Conservation (phyloP, 2,797 vertebrate genomes). For the Ambastaia sidthimunki region DNA sequence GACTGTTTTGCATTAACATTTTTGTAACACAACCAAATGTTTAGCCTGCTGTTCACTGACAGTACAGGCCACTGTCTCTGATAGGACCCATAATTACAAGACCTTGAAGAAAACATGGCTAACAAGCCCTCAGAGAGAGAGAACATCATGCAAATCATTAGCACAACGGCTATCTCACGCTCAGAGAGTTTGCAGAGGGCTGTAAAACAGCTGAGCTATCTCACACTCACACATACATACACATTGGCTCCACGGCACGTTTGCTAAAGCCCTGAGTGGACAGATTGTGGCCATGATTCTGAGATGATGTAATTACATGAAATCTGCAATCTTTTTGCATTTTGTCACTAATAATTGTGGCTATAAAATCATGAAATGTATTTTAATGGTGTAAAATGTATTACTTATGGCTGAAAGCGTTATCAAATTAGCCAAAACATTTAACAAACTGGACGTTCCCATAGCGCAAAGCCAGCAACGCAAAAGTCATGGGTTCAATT, state of each 20-base stretch:
- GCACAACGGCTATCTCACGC: background rate
- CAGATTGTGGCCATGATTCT: background rate
- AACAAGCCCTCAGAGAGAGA: slow-evolving; percentile 34
- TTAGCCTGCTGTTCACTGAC: slow-evolving; percentile 13
- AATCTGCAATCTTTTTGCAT: background rate
- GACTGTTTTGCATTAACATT: background rate
- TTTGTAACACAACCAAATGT: slow-evolving; percentile 2
- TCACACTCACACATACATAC: background rate
- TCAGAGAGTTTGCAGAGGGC: slow-evolving; percentile 12
- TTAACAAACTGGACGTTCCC: too few relatives aligned
- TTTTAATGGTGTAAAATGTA: background rate
- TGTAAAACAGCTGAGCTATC: slow-evolving; percentile 11
- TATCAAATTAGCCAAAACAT: too few relatives aligned
- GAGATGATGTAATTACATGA: too few relatives aligned
- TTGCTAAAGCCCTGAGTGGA: background rate
- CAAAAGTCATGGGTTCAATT: too few relatives aligned
- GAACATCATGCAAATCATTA: slow-evolving; percentile 22
- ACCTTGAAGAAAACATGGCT: slow-evolving; percentile 38
- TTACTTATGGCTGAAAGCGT: too few relatives aligned
- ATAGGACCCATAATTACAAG: slow-evolving; percentile 25
- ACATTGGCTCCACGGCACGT: background rate
- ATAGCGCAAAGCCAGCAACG: too few relatives aligned
- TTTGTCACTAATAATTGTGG: background rate
- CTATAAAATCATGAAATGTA: background rate
- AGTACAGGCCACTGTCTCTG: background rate